Evolutionary conservation across 1,140 invertebrate species (phyloP).

Genomic region (Gonioctena quinquepunctata): DNA sequence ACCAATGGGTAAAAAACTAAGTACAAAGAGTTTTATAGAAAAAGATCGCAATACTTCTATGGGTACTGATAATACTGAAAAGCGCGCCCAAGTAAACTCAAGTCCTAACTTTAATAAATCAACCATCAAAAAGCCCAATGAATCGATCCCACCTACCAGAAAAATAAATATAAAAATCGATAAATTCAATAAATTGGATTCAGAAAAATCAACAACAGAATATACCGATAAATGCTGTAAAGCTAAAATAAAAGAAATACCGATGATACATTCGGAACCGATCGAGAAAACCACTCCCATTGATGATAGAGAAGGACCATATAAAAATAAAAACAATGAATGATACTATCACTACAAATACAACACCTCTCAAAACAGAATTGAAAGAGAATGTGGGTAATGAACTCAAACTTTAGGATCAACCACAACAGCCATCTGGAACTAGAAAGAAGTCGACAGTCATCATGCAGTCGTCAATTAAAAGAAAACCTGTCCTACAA

Average conservation of each 20-base stretch:
- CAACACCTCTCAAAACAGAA: not conserved
- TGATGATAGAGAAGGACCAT: no score
- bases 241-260: constrained; percentile 21
- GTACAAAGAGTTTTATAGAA: constrained; percentile 30
- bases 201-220: constrained; percentile 18
- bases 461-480: not conserved
- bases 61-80: not conserved
- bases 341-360: not conserved
- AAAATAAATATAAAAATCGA: not conserved
- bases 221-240: constrained; percentile 30
- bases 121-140: not conserved
- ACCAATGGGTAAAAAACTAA: constrained; percentile 26
- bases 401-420: not conserved
- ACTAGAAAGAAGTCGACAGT: not conserved
- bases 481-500: not conserved
- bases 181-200: not conserved
- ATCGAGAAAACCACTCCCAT: constrained; percentile 2
- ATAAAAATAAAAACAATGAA: no score
- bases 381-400: not conserved
- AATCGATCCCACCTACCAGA: constrained; percentile 13
- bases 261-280: constrained; percentile 21
- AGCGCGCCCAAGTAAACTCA: not conserved
- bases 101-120: not conserved
- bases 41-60: constrained; percentile 6
- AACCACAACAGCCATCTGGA: not conserved